Conservation (phyloP, 2,113 vertebrate genomes). For the Tautogolabrus adspersus region DNA sequence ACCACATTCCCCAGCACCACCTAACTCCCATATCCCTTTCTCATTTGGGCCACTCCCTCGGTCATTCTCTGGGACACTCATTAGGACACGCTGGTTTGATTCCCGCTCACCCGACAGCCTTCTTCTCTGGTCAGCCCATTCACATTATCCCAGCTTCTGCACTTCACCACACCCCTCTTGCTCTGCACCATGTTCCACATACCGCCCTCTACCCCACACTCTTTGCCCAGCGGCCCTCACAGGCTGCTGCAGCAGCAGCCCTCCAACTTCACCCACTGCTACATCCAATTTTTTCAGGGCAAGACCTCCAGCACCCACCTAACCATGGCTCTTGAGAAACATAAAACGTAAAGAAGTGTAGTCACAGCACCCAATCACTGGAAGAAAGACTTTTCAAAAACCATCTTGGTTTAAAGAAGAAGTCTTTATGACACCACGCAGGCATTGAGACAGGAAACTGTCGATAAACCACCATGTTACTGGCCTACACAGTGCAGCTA, state of each 20-base stretch:
- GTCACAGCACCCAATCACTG: constrained; percentile 33
- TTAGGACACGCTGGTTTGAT: constrained; percentile 87
- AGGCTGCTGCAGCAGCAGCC: constrained; percentile 90
- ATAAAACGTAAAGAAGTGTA: constrained; percentile 5
- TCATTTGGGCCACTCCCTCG: constrained; percentile 86
- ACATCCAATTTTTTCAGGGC: constrained; percentile 99
- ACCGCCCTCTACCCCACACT: constrained; percentile 94
- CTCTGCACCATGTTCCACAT: constrained; percentile 94
- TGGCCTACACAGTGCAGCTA: constrained; percentile 29
- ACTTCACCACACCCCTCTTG: constrained; percentile 93
- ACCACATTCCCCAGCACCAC: constrained; percentile 97
- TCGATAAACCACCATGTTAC: constrained; percentile 25
- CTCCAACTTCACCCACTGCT: constrained; percentile 96
- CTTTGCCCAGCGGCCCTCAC: constrained; percentile 87
- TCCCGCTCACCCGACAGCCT: constrained; percentile 93
- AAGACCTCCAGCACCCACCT: constrained; percentile 98
- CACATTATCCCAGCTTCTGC: constrained; percentile 98
- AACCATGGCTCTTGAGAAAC: constrained; percentile 94
- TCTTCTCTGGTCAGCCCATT: constrained; percentile 96
- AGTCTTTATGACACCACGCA: constrained; percentile 33
- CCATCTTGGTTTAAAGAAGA: constrained; percentile 21
- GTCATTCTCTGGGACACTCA: constrained; percentile 88
- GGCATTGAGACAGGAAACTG: constrained; percentile 25
- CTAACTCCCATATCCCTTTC: constrained; percentile 95
- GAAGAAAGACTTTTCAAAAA: constrained; percentile 14